Evolutionary conservation across 2,797 vertebrate genomes (phyloP).

Genomic region (Phrynocephalus guinanensis): DNA sequence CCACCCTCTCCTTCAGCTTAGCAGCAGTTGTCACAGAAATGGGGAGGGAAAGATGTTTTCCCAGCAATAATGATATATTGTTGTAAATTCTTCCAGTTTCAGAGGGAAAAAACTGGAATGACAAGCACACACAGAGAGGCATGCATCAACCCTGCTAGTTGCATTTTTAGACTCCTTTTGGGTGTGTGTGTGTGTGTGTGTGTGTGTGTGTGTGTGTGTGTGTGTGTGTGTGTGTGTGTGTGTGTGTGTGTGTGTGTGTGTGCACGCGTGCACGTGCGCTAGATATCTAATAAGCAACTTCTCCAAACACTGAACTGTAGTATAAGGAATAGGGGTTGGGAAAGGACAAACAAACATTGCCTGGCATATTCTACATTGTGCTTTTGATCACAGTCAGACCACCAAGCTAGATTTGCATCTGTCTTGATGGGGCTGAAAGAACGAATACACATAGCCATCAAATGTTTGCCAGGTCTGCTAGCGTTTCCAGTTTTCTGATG

Average conservation of each 20-base stretch:
- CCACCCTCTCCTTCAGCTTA: neutral
- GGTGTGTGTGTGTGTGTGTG: too few species aligned
- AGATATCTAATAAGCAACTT: neutral
- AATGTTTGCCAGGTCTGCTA: constrained; percentile 63
- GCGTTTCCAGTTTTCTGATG: constrained; percentile 62
- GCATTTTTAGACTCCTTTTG: too few species aligned
- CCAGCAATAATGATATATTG: too few species aligned
- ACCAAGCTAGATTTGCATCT: constrained; percentile 42
- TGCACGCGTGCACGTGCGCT: accelerated
- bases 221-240: too few species aligned
- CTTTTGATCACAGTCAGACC: constrained; percentile 53
- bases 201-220: too few species aligned
- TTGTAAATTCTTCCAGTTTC: too few species aligned
- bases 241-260: too few species aligned
- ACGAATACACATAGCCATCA: constrained; percentile 74
- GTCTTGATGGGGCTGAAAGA: constrained; percentile 53
- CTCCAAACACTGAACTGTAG: neutral
- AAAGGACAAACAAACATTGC: constrained; percentile 31
- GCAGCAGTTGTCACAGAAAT: neutral
- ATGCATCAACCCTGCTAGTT: too few species aligned
- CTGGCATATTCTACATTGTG: constrained; percentile 40
- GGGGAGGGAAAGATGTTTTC: too few species aligned
- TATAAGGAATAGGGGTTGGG: neutral
- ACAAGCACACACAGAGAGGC: too few species aligned
- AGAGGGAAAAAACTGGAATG: too few species aligned